A percentile compares a stretch with the other conserved stretches of the same genome.
Evolutionary conservation across 2,797 vertebrate species (phyloP).

Genomic region (Triplophysa yarkandensis): DNA sequence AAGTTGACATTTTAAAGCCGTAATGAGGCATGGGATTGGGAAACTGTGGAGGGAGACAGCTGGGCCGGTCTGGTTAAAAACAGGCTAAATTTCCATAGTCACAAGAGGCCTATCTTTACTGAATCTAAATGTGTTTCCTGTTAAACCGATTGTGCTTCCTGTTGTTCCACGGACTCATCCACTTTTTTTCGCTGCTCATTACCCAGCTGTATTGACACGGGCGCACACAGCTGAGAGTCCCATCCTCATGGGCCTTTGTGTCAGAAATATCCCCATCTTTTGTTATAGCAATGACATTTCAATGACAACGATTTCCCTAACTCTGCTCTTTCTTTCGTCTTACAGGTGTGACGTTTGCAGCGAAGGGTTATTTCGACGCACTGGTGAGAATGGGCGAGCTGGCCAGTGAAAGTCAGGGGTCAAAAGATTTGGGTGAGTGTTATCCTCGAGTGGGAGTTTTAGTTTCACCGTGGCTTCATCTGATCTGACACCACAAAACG

Average conservation of each 20-base stretch:
- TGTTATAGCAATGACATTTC: constrained; percentile 29
- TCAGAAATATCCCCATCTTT: constrained; percentile 23
- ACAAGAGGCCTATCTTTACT: constrained; percentile 32
- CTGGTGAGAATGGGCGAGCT: constrained; percentile 98
- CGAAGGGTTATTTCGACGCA: constrained; percentile 98
- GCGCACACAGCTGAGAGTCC: constrained; percentile 5
- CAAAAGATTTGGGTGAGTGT: constrained; percentile 95
- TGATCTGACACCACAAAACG: constrained; percentile 19
- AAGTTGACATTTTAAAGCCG: constrained; percentile 37
- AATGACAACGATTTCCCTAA: background rate
- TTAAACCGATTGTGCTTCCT: constrained; percentile 41
- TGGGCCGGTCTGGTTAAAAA: constrained; percentile 23
- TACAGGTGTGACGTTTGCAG: constrained; percentile 93
- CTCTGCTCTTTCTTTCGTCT: background rate
- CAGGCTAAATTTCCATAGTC: constrained; percentile 35
- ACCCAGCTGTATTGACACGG: constrained; percentile 30
- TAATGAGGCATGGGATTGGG: constrained; percentile 49
- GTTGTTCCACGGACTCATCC: constrained; percentile 26
- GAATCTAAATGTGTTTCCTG: constrained; percentile 38
- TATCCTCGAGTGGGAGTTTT: background rate
- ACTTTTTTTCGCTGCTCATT: constrained; percentile 5
- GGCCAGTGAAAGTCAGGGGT: constrained; percentile 98
- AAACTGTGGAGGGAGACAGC: constrained; percentile 16
- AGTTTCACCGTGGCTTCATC: background rate
- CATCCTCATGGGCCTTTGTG: constrained; percentile 16